These are phyloP conservation scores for Pseudorhiza aurosa DNA, from an alignment of 30 jellyfish, hydroid and myxozoan genomes.

Conservation along the genomic window DNA sequence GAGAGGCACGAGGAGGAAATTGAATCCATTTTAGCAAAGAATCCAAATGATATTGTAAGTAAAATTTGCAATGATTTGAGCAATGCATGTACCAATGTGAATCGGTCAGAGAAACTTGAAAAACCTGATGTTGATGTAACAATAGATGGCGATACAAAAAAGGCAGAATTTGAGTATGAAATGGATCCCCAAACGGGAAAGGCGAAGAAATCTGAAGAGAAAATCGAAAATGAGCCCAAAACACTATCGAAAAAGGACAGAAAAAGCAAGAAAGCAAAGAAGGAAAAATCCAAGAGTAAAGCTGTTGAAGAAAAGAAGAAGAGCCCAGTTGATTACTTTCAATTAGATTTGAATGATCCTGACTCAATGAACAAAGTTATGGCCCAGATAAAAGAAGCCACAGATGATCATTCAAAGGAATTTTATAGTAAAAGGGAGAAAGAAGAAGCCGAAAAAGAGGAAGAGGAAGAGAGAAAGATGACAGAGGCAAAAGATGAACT, in stretches of 20 bases:
- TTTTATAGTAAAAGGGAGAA: slow-evolving; percentile 37
- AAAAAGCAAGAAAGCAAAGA: slow-evolving; percentile 21
- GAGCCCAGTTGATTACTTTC: slow-evolving; percentile 49
- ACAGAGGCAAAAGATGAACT: slow-evolving; percentile 39
- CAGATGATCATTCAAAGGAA: slow-evolving; percentile 64
- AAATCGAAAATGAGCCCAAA: slow-evolving; percentile 36
- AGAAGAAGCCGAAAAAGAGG: slow-evolving; percentile 27
- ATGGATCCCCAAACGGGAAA: slow-evolving; percentile 70
- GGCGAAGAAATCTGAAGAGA: slow-evolving; percentile 2
- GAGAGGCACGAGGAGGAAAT: slow-evolving; percentile 94
- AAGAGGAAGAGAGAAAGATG: slow-evolving; percentile 10
- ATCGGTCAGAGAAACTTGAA: slow-evolving; percentile 59
- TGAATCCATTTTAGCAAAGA: slow-evolving; percentile 66
- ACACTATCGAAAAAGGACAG: slow-evolving; percentile 71
- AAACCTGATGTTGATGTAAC: slow-evolving; percentile 73
- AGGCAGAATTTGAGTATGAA: slow-evolving; percentile 14
- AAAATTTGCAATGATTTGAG: slow-evolving; percentile 62
- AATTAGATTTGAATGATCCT: slow-evolving; percentile 83
- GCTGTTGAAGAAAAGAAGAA: slow-evolving; percentile 7
- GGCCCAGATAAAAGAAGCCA: slow-evolving; percentile 75
- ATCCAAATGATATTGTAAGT: slow-evolving; percentile 39
- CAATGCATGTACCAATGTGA: slow-evolving; percentile 79
- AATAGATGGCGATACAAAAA: slow-evolving; percentile 56
- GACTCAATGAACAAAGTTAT: slow-evolving; percentile 68
- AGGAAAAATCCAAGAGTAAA: slow-evolving; percentile 19